phyloP scores from a whole-genome alignment of 2,888 invertebrate species.

The Rhamphomyia laevipes region DNA sequence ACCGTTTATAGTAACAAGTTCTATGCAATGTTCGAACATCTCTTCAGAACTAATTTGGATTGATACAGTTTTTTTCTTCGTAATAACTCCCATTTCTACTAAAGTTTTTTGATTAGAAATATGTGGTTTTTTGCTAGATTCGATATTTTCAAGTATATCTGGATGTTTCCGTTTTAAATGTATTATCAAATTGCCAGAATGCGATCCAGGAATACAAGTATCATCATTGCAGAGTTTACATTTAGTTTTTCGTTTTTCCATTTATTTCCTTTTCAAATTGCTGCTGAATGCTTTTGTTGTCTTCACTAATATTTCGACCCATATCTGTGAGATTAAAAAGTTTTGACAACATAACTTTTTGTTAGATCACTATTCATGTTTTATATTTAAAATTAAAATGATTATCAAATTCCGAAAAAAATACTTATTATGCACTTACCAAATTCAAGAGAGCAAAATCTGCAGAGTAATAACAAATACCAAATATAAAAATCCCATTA shows the following conservation, averaged over 20 bases:
- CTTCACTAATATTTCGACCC: too few relatives aligned
- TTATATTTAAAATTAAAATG: too few relatives aligned
- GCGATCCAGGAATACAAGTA: too few relatives aligned
- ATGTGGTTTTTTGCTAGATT: background rate
- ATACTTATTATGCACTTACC: too few relatives aligned
- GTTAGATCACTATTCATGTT: too few relatives aligned
- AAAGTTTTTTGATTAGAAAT: background rate
- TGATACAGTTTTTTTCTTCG: background rate
- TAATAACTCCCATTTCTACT: background rate
- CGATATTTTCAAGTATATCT: background rate
- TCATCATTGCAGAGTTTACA: background rate
- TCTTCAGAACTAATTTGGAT: background rate
- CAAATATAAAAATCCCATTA: too few relatives aligned
- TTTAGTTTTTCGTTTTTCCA: background rate
- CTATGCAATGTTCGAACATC: background rate
- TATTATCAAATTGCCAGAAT: background rate
- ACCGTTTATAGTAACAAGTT: background rate
- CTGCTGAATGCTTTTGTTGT: too few relatives aligned
- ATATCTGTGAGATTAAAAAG: too few relatives aligned
- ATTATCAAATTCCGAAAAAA: too few relatives aligned
- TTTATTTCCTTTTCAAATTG: background rate
- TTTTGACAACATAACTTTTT: too few relatives aligned
- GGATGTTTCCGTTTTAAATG: background rate
- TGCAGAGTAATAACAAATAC: too few relatives aligned
- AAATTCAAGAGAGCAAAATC: too few relatives aligned